A percentile compares a stretch with the other conserved stretches of the same genome.
Evolutionary conservation across 2,797 vertebrate genomes (phyloP).

Genomic region (Anabas testudineus): DNA sequence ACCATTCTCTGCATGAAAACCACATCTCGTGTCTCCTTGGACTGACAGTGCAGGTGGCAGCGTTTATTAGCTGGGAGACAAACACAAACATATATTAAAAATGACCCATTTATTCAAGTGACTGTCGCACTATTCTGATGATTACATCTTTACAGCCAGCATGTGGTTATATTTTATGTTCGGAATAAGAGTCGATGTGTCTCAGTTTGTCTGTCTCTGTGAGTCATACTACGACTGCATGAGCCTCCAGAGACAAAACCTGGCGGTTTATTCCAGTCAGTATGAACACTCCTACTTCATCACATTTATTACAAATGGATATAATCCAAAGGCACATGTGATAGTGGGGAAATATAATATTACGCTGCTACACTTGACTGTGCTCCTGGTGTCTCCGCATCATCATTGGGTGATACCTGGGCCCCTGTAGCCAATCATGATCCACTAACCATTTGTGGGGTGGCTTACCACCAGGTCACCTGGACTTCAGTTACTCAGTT

Average conservation of each 20-base stretch:
- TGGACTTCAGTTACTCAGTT: too few species aligned
- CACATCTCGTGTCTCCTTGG: constrained; percentile 90
- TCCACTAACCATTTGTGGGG: too few species aligned
- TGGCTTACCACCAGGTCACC: too few species aligned
- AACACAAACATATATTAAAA: constrained; percentile 39
- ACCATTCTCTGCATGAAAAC: constrained; percentile 92
- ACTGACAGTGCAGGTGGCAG: constrained; percentile 94
- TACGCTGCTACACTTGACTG: background rate
- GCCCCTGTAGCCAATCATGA: background rate
- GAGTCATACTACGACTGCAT: constrained; percentile 69
- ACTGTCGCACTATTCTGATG: background rate
- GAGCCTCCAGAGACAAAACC: constrained; percentile 66
- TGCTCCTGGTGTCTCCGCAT: background rate
- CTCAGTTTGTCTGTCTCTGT: constrained; percentile 64
- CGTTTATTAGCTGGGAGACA: constrained; percentile 90
- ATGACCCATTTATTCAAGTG: constrained; percentile 1
- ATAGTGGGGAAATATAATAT: too few species aligned
- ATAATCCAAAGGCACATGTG: too few species aligned
- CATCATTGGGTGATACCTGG: background rate
- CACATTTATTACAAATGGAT: constrained; percentile 58
- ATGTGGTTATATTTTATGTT: constrained; percentile 25
- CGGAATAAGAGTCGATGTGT: constrained; percentile 59
- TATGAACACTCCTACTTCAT: constrained; percentile 56
- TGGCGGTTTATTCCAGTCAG: constrained; percentile 60
- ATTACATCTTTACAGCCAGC: constrained; percentile 38